Evolutionary conservation across 2,113 vertebrate genomes (phyloP).

Genomic region (Seriola dumerili): DNA sequence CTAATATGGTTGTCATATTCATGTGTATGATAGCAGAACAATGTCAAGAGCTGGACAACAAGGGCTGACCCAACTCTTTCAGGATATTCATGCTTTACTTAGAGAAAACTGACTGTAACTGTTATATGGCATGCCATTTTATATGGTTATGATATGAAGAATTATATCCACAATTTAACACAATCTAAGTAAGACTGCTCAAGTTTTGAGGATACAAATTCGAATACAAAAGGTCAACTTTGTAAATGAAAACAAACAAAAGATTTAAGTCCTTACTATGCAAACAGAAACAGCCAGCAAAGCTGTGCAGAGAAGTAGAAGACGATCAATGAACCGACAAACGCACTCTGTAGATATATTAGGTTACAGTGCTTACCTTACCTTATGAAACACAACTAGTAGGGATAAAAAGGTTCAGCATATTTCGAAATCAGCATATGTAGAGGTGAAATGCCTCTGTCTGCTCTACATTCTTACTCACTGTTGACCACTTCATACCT

Average conservation of each 20-base stretch:
- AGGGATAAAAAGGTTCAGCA: constrained; percentile 14
- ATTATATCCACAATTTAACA: not conserved
- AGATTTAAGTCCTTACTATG: constrained; percentile 28
- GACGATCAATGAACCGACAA: not conserved
- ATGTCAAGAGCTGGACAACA: constrained; percentile 49
- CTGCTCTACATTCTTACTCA: constrained; percentile 6
- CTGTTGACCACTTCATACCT: constrained; percentile 6
- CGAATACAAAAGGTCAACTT: constrained; percentile 1
- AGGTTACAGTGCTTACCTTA: constrained; percentile 24
- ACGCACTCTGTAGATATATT: constrained; percentile 14
- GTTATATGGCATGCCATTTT: constrained; percentile 17
- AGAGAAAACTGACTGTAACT: not conserved
- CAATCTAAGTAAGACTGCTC: not conserved
- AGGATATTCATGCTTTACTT: constrained; percentile 32
- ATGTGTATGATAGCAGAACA: constrained; percentile 38
- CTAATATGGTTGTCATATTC: constrained; percentile 53
- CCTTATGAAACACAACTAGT: constrained; percentile 39
- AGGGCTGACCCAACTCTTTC: constrained; percentile 23
- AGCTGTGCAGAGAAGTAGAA: not conserved
- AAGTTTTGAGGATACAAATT: not conserved
- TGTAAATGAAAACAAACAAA: constrained; percentile 7
- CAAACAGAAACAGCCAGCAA: constrained; percentile 22
- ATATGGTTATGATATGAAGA: not conserved
- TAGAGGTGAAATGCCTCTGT: constrained; percentile 28
- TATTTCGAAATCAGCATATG: not conserved